Conservation (phyloP, 2,888 invertebrate genomes). For the Cyclophora albipunctata region DNA sequence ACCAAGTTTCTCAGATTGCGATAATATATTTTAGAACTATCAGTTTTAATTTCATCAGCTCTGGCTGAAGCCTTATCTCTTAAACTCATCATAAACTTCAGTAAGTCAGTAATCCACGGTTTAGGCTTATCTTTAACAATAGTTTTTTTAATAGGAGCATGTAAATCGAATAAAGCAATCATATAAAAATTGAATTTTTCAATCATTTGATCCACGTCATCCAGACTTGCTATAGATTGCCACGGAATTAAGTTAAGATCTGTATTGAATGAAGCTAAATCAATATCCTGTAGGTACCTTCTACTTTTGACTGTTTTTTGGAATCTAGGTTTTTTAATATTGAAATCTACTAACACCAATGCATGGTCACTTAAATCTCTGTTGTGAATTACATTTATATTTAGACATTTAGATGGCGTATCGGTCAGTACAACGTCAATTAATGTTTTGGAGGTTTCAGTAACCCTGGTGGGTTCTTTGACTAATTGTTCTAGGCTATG, state of each 20-base stretch:
- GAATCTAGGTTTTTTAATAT: background rate
- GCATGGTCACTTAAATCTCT: background rate
- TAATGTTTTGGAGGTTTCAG: background rate
- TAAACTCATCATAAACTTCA: background rate
- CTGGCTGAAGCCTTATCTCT: background rate
- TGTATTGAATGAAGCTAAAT: background rate
- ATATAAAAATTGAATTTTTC: background rate
- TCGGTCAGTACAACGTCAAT: background rate
- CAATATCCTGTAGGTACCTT: background rate
- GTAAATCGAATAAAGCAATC: background rate
- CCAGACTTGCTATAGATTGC: background rate
- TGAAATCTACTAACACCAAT: background rate
- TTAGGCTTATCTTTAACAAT: background rate
- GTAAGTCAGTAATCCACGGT: background rate
- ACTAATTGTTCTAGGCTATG: too few relatives aligned
- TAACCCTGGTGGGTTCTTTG: too few relatives aligned
- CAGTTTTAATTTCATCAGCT: background rate
- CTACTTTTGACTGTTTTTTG: background rate
- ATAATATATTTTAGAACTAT: background rate
- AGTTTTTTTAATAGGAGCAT: background rate
- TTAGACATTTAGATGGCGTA: background rate
- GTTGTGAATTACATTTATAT: background rate
- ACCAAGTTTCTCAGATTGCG: background rate
- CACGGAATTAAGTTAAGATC: background rate
- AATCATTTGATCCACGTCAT: background rate